phyloP scores from a whole-genome alignment of 2,888 invertebrate genomes.

The Elysia crispata region DNA sequence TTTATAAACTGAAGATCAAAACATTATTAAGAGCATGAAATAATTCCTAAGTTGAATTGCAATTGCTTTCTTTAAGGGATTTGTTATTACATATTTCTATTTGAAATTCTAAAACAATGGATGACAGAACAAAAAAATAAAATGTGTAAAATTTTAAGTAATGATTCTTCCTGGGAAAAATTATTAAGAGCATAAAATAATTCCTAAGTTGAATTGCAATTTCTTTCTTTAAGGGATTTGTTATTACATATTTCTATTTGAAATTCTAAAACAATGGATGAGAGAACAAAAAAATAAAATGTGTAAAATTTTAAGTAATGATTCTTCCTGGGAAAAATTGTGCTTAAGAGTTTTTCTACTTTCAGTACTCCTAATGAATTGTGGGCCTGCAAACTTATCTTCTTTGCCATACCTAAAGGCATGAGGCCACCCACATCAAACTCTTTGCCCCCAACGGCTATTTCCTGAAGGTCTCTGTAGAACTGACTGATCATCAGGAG shows the following conservation, averaged over 20 bases:
- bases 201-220: too few species aligned
- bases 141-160: neutral
- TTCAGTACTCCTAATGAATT: too few species aligned
- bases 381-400: neutral
- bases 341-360: neutral
- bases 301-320: neutral
- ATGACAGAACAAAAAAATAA: too few species aligned
- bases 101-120: neutral
- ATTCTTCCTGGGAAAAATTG: neutral
- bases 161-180: neutral
- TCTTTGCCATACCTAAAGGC: slow-evolving; percentile 62
- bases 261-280: neutral
- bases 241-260: neutral
- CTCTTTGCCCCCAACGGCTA: slow-evolving; percentile 70
- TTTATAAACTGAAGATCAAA: too few species aligned
- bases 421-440: slow-evolving; percentile 67
- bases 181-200: too few species aligned
- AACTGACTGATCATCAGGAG: slow-evolving; percentile 69
- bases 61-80: too few species aligned
- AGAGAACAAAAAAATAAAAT: neutral
- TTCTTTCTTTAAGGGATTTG: too few species aligned
- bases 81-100: neutral
- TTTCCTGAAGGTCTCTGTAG: slow-evolving; percentile 65
- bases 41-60: too few species aligned
- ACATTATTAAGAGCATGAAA: too few species aligned